These are phyloP conservation scores for Drepana falcataria DNA, from an alignment of 2,888 invertebrate genomes.

Conservation along the genomic window DNA sequence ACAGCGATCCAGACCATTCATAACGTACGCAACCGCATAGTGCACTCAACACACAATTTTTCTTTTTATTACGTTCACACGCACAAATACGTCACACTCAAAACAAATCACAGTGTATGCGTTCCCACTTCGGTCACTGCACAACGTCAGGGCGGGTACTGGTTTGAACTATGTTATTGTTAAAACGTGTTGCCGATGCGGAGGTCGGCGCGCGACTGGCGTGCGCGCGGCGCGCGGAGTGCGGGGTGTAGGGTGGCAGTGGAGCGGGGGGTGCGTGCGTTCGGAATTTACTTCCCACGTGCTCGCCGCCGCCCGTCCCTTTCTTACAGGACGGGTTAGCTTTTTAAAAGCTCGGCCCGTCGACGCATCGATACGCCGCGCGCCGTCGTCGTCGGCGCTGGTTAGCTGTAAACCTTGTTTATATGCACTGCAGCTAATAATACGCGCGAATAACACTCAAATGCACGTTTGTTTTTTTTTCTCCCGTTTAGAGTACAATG, in stretches of 20 bases:
- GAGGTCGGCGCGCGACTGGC: conserved; percentile 76
- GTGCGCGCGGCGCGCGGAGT: conserved; percentile 57
- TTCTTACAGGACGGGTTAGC: conserved; percentile 74
- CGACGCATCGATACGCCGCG: conserved; percentile 70
- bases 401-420: conserved; percentile 71
- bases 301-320: conserved; percentile 66
- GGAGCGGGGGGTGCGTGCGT: conserved; percentile 70
- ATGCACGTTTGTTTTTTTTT: conserved; percentile 56
- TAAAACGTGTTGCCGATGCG: conserved; percentile 53
- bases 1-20: conserved; percentile 78
- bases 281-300: conserved; percentile 78
- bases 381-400: conserved; percentile 37
- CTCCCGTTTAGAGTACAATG: conserved; percentile 40
- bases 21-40: conserved; percentile 74
- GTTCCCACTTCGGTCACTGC: conserved; percentile 67
- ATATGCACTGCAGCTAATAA: conserved; percentile 74
- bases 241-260: conserved; percentile 33
- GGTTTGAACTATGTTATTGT: conserved; percentile 30
- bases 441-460: conserved; percentile 64
- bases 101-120: conserved; percentile 71
- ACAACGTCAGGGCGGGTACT: conserved; percentile 62
- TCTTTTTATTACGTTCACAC: conserved; percentile 55
- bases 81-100: conserved; percentile 59
- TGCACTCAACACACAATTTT: conserved; percentile 68
- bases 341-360: conserved; percentile 69